Evolutionary conservation across 2,113 vertebrate genomes (phyloP), one percentile per base, ranked within the genome.

Genomic region (Excalfactoria chinensis): DNA sequence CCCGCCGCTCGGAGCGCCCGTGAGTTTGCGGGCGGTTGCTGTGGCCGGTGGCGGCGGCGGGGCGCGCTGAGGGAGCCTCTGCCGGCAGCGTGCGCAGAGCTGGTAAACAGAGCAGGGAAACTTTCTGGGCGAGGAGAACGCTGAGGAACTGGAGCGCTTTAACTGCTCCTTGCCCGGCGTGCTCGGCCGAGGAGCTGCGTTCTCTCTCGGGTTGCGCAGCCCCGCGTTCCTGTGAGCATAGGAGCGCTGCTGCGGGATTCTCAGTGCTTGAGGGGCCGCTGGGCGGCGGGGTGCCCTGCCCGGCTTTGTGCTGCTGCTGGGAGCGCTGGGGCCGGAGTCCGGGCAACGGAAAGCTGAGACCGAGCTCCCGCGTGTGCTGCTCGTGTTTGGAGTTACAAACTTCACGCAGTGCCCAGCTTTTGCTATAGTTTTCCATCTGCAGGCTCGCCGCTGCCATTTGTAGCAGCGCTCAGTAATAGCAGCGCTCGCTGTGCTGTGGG

Each of bases 391-490:
- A 51, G 34, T 37, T 60, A 20, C 64, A 81, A 67, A 43, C 28
- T 53, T 75, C 22, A 1, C 40, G 3, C 49, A 76, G 23, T 87
- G 25, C 19, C n/a, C 21, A 32, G 63, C 35, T 91, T 84, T 72
- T 87, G 34, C 43, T 60, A 35, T 68, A 30, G 26, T 66, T 71
- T 90, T 72, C 63, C 3, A 2, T 69, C 67, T 3, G 3, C 68
- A 64, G 20, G 9, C 8, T 56, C 22, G 41, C 30, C 2, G 0
- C 25, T 62, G 48, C 69, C 2, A 0, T 63, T 86, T 40, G 3
- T 51, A 68, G 22, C 28, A 51, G 43, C 15, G 21, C 11, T 60
- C 72, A 25, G 8, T 88, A 59, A 28, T 46, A 68, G 21, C 28
- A 51, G 43, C 20, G 21, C 10, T 60, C 72, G 22, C 18, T 8